Conservation (phyloP, 2,888 invertebrate genomes). For the Tiliacea citrago region DNA sequence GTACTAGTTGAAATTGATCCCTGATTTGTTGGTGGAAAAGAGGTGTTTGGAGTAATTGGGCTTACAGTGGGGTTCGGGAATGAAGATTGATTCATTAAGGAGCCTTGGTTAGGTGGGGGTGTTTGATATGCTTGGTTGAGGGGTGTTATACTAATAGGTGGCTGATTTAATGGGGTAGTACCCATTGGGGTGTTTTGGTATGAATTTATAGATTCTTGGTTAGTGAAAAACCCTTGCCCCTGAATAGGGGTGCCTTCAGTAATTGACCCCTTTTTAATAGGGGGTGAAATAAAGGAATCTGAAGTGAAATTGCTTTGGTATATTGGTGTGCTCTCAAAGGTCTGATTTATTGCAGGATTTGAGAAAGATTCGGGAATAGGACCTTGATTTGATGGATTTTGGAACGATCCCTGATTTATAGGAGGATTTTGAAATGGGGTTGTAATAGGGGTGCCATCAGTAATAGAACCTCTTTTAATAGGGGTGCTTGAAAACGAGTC, state of each 20-base stretch:
- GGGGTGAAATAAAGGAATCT: conserved; percentile 41
- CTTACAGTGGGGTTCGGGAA: conserved; percentile 35
- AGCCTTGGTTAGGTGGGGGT: conserved; percentile 43
- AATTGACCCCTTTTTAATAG: conserved; percentile 47
- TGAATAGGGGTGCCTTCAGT: conserved; percentile 48
- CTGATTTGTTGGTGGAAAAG: conserved; percentile 32
- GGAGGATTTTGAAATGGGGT: conserved; percentile 22
- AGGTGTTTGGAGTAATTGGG: conserved; percentile 23
- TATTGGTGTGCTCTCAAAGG: conserved; percentile 41
- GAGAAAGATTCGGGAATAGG: conserved; percentile 38
- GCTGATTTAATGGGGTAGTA: conserved; percentile 25
- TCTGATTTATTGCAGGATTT: conserved; percentile 46
- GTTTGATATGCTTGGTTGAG: conserved; percentile 44
- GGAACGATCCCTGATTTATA: conserved; percentile 36
- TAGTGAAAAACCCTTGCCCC: conserved; percentile 27
- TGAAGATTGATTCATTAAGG: conserved; percentile 42
- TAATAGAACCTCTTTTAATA: conserved; percentile 46
- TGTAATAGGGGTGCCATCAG: conserved; percentile 45
- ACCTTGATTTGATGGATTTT: conserved; percentile 21
- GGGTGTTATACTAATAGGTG: conserved; percentile 27
- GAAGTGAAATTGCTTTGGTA: conserved; percentile 45
- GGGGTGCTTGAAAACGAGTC: conserved; percentile 27
- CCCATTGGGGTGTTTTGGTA: conserved; percentile 37
- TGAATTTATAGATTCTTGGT: conserved; percentile 22
- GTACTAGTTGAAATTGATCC: conserved; percentile 28